A percentile compares a stretch with the other conserved stretches of the same genome.
Evolutionary conservation across 2,113 vertebrate genomes (phyloP).

Genomic region (Apus apus): DNA sequence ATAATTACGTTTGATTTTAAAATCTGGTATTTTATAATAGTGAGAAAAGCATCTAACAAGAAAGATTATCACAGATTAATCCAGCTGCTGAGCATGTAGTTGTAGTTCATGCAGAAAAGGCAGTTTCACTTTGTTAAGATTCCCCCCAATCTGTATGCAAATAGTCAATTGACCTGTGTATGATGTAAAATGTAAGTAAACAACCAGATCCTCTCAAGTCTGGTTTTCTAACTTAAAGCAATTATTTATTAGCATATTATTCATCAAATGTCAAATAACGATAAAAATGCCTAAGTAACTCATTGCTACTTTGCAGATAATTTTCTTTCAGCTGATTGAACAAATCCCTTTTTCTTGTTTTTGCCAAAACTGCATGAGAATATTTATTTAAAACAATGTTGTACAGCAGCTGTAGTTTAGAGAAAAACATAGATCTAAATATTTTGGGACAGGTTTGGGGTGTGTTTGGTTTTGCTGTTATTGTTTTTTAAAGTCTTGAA

Average conservation of each 20-base stretch:
- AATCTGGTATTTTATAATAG: background rate
- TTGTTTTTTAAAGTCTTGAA: background rate
- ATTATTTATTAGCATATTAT: background rate
- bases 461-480: background rate
- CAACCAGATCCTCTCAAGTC: background rate
- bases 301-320: background rate
- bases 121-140: background rate
- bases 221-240: background rate
- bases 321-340: constrained; percentile 40
- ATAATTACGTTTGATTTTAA: background rate
- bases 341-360: background rate
- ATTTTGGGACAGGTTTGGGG: background rate
- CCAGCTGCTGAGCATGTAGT: background rate
- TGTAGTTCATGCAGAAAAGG: background rate
- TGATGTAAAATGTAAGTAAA: background rate
- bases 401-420: background rate
- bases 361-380: background rate
- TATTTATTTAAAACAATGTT: background rate
- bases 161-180: background rate
- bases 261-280: background rate
- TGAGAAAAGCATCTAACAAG: background rate
- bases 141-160: background rate
- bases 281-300: background rate
- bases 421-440: background rate
- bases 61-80: background rate